A percentile compares a stretch with the other conserved stretches of the same genome.
phyloP scores from a whole-genome alignment of 2,113 vertebrate species.

The Numida meleagris region DNA sequence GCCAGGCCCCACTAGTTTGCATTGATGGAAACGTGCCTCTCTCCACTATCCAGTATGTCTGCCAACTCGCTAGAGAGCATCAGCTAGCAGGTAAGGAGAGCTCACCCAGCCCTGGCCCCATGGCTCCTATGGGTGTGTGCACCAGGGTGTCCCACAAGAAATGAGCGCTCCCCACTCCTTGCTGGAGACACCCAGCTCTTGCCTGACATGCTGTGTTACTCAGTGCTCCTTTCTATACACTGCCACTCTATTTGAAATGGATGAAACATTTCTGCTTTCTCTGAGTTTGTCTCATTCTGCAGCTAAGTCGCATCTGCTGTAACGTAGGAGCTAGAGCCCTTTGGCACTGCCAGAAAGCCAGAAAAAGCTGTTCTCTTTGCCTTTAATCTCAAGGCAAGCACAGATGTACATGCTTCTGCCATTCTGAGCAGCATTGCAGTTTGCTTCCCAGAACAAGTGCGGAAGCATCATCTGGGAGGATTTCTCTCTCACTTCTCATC shows the following conservation, averaged over 20 bases:
- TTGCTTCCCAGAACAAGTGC: background rate
- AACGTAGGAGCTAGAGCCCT: background rate
- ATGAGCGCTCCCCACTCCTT: background rate
- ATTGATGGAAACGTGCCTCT: slow-evolving; percentile 89
- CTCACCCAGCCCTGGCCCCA: background rate
- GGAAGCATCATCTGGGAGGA: background rate
- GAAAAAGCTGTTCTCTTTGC: background rate
- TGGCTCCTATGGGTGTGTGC: background rate
- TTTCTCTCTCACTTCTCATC: background rate
- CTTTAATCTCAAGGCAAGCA: background rate
- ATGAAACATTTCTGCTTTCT: background rate
- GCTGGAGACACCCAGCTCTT: background rate
- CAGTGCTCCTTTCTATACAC: background rate
- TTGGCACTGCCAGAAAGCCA: background rate
- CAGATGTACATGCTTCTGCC: background rate
- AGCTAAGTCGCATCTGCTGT: background rate
- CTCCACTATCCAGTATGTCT: slow-evolving; percentile 87
- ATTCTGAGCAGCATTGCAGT: background rate
- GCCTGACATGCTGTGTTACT: background rate
- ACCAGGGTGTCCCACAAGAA: background rate
- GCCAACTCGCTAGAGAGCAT: slow-evolving; percentile 81
- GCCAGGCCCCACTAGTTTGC: slow-evolving; percentile 81
- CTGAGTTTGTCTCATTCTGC: background rate
- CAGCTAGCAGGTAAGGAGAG: slow-evolving; percentile 79
- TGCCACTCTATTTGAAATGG: background rate